Percentiles rank a stretch among this genome's conserved stretches.
Evolutionary conservation across 2,888 invertebrate species (phyloP).

Genomic region (Podabrus alpinus): DNA sequence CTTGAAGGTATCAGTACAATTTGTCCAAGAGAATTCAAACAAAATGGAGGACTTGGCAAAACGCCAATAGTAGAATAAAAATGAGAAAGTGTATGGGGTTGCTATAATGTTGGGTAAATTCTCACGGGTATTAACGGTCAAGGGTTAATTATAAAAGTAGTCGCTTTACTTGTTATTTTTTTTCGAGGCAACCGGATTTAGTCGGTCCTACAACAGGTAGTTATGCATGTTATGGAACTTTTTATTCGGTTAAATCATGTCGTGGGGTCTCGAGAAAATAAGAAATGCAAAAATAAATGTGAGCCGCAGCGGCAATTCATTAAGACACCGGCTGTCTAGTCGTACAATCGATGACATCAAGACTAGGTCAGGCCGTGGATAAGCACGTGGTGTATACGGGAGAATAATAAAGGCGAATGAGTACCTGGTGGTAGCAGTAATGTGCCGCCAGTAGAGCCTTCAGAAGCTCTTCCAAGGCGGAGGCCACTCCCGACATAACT

Average conservation of each 20-base stretch:
- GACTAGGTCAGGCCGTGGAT: slow-evolving; percentile 25
- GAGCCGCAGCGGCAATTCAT: slow-evolving; percentile 24
- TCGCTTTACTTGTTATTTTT: neutral
- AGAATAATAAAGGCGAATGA: slow-evolving; percentile 3
- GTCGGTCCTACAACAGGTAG: neutral
- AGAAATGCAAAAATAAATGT: slow-evolving; percentile 8
- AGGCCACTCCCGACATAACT: slow-evolving; percentile 36
- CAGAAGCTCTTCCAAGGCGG: slow-evolving; percentile 56
- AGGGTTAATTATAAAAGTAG: neutral
- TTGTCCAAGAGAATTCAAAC: slow-evolving; percentile 31
- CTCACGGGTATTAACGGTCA: slow-evolving; percentile 1
- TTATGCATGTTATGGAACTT: neutral
- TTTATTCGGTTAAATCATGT: too few species aligned
- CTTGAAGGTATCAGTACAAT: slow-evolving; percentile 29
- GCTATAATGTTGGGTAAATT: neutral
- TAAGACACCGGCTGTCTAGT: slow-evolving; percentile 28
- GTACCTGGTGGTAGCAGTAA: slow-evolving; percentile 53
- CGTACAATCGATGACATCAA: slow-evolving; percentile 26
- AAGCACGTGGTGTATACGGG: slow-evolving; percentile 21
- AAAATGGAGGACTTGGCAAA: slow-evolving; percentile 30
- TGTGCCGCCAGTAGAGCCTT: slow-evolving; percentile 53
- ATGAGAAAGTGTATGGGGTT: slow-evolving; percentile 7
- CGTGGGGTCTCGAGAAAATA: neutral
- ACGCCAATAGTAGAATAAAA: slow-evolving; percentile 11
- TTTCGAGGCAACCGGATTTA: neutral